Evolutionary conservation across 2,797 vertebrate species (phyloP), one percentile per base, ranked within the genome.

Genomic region (Rhynchotus rufescens): DNA sequence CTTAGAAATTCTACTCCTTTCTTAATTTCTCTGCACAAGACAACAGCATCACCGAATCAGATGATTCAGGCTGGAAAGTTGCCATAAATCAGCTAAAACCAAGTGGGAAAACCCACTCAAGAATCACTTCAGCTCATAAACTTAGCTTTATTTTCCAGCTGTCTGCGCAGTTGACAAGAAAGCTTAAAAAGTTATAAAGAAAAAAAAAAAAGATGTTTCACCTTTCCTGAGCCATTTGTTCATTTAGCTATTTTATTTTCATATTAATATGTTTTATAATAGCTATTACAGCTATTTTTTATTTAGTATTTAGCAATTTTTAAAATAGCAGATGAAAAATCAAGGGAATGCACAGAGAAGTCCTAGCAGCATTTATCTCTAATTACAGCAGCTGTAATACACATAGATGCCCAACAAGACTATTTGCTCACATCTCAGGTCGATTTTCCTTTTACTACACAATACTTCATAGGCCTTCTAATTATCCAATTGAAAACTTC

Each of bases 81-180:
- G 88, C 67, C 69, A 87, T 69, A 90, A 80, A 91, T 79, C 28
- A 84, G 60, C 61, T 76, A 91, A 93, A 83, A 7, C 6, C 64
- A 88, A 80, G 40, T 61, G 78, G 3, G 80, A 49, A 90, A 85
- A 57, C 59, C 80, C 56, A 77, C 75, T 90, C 54, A 88, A 93
- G 66, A 60, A 89, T 83, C 73, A 93, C 40, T 65, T 80, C 36
- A 67, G 84, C 91, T 85, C 80, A 65, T 80, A 91, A 74, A 93
- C 69, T 89, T 84, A 85, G 92, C 93, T 90, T 68, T 65, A 62
- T 67, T 94, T 90, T 92, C 80, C 93, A 95, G 90, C 79, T 87
- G 84, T 74, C 90, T 84, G 4, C 49, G 72, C 19, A 83, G 73
- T 72, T 69, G 68, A 93, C 66, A 90, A 83, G 66, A 90, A 51